Evolutionary conservation across 2,888 invertebrate genomes (phyloP), one percentile per base, ranked within the genome.

Genomic region (Apocheima hispidaria): DNA sequence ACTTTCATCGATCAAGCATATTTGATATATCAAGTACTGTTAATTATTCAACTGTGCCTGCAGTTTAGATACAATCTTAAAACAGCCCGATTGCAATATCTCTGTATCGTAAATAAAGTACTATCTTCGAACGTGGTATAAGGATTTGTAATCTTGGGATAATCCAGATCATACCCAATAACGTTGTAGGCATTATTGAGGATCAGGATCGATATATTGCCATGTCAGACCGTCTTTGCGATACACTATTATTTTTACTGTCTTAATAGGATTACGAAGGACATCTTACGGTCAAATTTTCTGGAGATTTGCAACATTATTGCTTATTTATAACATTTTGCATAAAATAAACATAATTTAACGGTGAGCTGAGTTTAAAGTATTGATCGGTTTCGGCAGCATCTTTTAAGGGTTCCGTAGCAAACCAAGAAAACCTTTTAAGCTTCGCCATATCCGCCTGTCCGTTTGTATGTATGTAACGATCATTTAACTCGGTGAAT

Each of bases 1-100:
- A 14, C 2, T 18, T 38, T 38, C 3, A 9, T 10, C 9, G 4
- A 10, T 5, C 2, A 21, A n/a, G 18, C 12, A 4, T 6, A 1
- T 16, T 16, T 20, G 7, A 2, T 36, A 36, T 1, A n/a, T 52
- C 4, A 40, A 36, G 36, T 33, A 57, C 56, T 62, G 61, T 43
- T 28, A 16, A 12, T 36, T 20, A 56, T 36, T 57, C 52, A 35
- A 53, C 40, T 57, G 46, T 4, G 18, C 12, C 26, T 28, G 73
- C 79, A 78, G 81, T 85, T 83, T 75, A 84, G 83, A 83, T 82
- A 84, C 75, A 70, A 80, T 79, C 79, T 81, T 80, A 81, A 84
- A 83, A 81, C 79, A 79, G 76, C 68, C 75, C 73, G 78, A 83
- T 82, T 77, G 79, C 78, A 77, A 76, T 78, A 78, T 78, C 78